These are phyloP conservation scores for Platichthys flesus DNA, from an alignment of 2,113 vertebrate genomes.

Conservation along the genomic window DNA sequence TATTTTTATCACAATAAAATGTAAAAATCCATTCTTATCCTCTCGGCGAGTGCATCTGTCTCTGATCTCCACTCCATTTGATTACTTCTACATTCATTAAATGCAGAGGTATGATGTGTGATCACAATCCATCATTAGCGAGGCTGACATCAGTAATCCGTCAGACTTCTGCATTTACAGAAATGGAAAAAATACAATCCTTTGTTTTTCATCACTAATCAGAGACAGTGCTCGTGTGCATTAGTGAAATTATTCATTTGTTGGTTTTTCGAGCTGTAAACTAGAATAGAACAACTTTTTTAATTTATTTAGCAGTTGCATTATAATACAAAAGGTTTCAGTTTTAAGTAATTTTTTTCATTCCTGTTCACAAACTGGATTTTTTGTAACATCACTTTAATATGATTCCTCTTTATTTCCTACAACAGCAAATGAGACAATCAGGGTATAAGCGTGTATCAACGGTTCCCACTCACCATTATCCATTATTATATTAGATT, in stretches of 20 bases:
- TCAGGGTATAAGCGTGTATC: too few species aligned
- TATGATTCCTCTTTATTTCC: too few species aligned
- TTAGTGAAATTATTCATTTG: conserved; percentile 19
- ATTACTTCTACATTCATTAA: conserved; percentile 39
- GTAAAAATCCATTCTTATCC: not conserved
- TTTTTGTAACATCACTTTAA: too few species aligned
- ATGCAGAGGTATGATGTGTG: conserved; percentile 31
- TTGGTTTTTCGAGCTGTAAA: too few species aligned
- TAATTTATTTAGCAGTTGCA: too few species aligned
- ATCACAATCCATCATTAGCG: not conserved
- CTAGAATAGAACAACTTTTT: too few species aligned
- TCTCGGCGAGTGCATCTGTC: not conserved
- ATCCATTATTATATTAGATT: too few species aligned
- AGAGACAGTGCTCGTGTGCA: conserved; percentile 5
- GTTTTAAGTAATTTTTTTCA: too few species aligned
- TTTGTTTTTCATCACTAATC: conserved; percentile 46
- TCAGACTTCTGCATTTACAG: conserved; percentile 19
- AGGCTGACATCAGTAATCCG: conserved; percentile 45
- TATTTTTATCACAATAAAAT: not conserved
- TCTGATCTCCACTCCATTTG: conserved; percentile 34
- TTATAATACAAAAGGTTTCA: too few species aligned
- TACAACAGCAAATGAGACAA: too few species aligned
- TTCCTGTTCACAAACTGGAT: too few species aligned
- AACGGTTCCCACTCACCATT: too few species aligned
- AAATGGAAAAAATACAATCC: conserved; percentile 39